These are phyloP conservation scores for Abscondita cerata DNA, from an alignment of 2,888 invertebrate genomes.

Conservation along the genomic window DNA sequence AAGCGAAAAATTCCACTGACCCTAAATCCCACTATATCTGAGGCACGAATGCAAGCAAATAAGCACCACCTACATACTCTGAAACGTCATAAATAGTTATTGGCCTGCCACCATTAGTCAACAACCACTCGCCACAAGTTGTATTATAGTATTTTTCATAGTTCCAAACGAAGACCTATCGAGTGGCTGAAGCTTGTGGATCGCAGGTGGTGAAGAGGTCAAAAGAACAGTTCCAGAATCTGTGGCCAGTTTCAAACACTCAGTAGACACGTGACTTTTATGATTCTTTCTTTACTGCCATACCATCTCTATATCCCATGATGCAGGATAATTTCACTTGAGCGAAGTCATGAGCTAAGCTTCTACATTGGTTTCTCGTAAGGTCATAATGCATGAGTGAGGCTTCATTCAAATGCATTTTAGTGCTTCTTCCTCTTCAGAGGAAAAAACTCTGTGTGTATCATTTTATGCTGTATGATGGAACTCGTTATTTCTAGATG, in stretches of 20 bases:
- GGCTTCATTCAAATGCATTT: too few relatives aligned
- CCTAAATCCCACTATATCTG: slow-evolving; percentile 4
- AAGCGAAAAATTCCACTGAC: slow-evolving; percentile 1
- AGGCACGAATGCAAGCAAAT: neutral
- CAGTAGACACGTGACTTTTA: slow-evolving; percentile 37
- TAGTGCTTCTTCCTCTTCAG: too few relatives aligned
- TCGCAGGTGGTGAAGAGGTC: slow-evolving; percentile 43
- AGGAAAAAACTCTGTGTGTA: too few relatives aligned
- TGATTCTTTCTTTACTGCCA: too few relatives aligned
- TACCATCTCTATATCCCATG: too few relatives aligned
- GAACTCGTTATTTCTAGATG: too few relatives aligned
- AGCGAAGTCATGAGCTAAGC: too few relatives aligned
- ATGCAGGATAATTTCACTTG: too few relatives aligned
- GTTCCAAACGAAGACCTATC: slow-evolving; percentile 44
- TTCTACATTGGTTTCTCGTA: too few relatives aligned
- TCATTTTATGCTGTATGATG: too few relatives aligned
- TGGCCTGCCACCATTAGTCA: neutral
- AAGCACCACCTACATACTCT: slow-evolving; percentile 6
- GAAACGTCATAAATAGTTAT: slow-evolving; percentile 10
- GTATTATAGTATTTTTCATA: slow-evolving; percentile 37
- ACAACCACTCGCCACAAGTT: slow-evolving; percentile 6
- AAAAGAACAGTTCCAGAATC: slow-evolving; percentile 31
- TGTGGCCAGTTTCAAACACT: slow-evolving; percentile 20
- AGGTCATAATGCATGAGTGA: too few relatives aligned
- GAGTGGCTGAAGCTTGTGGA: slow-evolving; percentile 41